Conservation (phyloP, 2,113 vertebrate genomes). For the Porphyrio hochstetteri region DNA sequence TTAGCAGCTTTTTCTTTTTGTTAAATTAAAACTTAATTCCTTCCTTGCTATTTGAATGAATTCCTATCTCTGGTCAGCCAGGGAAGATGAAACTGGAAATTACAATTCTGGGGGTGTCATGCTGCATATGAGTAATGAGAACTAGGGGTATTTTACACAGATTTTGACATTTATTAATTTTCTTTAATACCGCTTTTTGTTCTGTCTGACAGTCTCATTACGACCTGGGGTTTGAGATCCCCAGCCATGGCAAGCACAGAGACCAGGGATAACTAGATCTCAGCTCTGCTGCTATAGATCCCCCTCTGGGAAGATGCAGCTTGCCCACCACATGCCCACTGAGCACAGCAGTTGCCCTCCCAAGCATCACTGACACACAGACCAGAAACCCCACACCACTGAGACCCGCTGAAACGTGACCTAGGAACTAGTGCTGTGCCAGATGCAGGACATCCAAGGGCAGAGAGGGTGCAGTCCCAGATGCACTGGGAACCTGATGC, state of each 20-base stretch:
- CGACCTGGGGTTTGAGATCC: background rate
- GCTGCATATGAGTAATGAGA: background rate
- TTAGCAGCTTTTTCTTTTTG: background rate
- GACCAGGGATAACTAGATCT: background rate
- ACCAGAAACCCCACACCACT: background rate
- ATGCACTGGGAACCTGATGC: rapidly evolving
- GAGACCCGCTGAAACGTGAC: background rate
- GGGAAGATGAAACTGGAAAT: conserved; percentile 7
- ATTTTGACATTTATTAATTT: background rate
- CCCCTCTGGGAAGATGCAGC: background rate
- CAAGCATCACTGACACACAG: rapidly evolving
- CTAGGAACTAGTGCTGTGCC: background rate
- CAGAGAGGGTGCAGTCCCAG: rapidly evolving
- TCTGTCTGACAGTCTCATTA: background rate
- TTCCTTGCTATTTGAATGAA: background rate
- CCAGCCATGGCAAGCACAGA: rapidly evolving
- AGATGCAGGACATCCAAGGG: rapidly evolving
- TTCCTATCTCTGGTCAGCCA: background rate
- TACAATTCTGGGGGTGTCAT: background rate
- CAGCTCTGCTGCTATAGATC: background rate
- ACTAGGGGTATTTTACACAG: background rate
- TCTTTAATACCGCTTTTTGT: background rate
- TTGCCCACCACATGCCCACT: too few relatives aligned
- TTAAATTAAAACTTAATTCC: conserved; percentile 21
- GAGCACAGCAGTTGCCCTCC: background rate